Conservation (phyloP, 2,888 invertebrate species). For the Synergus japonicus region DNA sequence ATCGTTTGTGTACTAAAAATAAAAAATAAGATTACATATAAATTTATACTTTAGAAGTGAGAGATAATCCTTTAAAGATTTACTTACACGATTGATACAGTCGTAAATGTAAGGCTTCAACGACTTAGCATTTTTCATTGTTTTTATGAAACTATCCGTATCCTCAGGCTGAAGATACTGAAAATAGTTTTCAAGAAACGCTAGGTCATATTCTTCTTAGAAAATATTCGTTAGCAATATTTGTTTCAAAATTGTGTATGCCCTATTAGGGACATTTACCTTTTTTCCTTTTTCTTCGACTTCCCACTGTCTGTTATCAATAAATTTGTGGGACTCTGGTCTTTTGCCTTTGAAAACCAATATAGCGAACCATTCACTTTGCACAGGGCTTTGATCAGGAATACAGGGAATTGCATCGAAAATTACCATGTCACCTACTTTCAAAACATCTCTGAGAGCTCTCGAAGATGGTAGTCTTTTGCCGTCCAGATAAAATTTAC, state of each 20-base stretch:
- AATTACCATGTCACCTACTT: slow-evolving; percentile 52
- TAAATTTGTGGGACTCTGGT: slow-evolving; percentile 46
- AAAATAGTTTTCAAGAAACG: not conserved
- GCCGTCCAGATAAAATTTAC: slow-evolving; percentile 60
- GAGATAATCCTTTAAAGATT: not conserved
- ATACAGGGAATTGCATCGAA: slow-evolving; percentile 68
- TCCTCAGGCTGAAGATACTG: not conserved
- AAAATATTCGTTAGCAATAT: not conserved
- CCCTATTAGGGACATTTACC: not conserved
- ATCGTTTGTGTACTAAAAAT: slow-evolving; percentile 59
- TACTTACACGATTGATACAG: slow-evolving; percentile 12
- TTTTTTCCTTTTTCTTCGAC: not conserved
- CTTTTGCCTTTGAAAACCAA: slow-evolving; percentile 61
- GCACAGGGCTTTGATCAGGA: slow-evolving; percentile 58
- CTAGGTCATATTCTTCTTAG: not conserved
- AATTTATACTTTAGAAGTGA: not conserved
- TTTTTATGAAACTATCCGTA: not conserved
- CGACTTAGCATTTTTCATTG: not conserved
- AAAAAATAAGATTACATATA: not conserved
- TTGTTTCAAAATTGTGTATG: too few relatives aligned
- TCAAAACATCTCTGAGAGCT: slow-evolving; percentile 49
- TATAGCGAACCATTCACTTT: slow-evolving; percentile 64
- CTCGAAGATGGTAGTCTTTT: slow-evolving; percentile 60
- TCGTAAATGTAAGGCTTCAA: slow-evolving; percentile 22
- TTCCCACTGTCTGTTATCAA: slow-evolving; percentile 13